phyloP scores from a whole-genome alignment of 2,888 invertebrate species.

The Drosophila nr. perissopoda region DNA sequence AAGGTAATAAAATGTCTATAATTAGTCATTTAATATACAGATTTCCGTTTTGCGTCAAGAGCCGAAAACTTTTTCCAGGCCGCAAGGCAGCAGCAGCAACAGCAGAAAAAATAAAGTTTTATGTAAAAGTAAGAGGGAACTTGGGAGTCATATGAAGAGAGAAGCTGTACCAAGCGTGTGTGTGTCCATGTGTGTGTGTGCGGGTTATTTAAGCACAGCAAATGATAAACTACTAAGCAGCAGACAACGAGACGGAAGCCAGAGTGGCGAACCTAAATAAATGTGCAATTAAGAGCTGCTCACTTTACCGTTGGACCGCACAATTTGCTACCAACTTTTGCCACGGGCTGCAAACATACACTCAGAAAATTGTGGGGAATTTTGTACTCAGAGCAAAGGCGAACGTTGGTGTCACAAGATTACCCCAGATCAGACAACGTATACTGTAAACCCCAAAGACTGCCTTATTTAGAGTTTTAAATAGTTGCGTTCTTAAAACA shows the following conservation, averaged over 20 bases:
- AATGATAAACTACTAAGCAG: slow-evolving; percentile 82
- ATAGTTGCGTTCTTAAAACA: neutral
- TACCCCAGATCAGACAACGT: no score
- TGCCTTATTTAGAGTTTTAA: neutral
- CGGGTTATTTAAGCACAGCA: slow-evolving; percentile 76
- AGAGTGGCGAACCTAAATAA: slow-evolving; percentile 80
- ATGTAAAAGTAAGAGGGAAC: slow-evolving; percentile 18
- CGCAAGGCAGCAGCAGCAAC: slow-evolving; percentile 21
- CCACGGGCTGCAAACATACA: slow-evolving; percentile 40
- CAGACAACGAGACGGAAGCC: slow-evolving; percentile 48
- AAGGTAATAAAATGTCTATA: slow-evolving; percentile 83
- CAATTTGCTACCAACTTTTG: slow-evolving; percentile 78
- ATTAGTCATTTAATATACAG: slow-evolving; percentile 84
- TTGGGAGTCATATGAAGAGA: slow-evolving; percentile 47
- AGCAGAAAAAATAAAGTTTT: slow-evolving; percentile 64
- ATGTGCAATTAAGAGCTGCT: slow-evolving; percentile 84
- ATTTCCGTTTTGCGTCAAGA: slow-evolving; percentile 82
- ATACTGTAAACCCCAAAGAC: no score
- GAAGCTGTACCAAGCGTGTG: slow-evolving; percentile 12
- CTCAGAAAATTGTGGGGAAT: slow-evolving; percentile 3
- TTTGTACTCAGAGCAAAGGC: neutral
- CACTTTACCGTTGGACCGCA: slow-evolving; percentile 77
- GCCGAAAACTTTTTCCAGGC: slow-evolving; percentile 75
- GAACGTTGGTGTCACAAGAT: neutral
- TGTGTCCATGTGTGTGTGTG: neutral